Evolutionary conservation across 2,797 vertebrate genomes (phyloP).

Genomic region (Mormyrops boulengeri): DNA sequence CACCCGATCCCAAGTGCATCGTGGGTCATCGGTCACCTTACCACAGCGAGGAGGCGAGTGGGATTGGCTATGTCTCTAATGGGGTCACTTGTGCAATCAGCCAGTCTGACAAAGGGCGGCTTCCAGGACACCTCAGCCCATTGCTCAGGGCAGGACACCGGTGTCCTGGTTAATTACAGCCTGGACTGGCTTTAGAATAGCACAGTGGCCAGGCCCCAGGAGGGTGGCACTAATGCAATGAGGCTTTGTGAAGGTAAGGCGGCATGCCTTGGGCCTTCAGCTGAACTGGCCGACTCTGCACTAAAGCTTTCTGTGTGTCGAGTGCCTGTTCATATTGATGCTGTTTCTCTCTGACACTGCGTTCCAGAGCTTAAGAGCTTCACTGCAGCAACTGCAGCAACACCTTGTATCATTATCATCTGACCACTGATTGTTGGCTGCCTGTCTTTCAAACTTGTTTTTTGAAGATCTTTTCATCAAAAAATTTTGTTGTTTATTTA

Average conservation of each 20-base stretch:
- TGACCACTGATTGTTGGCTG: background rate
- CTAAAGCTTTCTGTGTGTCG: conserved; percentile 1
- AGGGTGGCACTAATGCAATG: conserved; percentile 27
- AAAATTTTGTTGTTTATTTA: background rate
- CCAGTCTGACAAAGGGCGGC: conserved; percentile 16
- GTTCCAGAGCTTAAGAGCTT: background rate
- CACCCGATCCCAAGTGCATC: background rate
- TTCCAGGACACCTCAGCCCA: conserved; percentile 32
- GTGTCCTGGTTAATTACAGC: conserved; percentile 35
- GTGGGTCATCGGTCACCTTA: background rate
- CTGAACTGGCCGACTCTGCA: conserved; percentile 12
- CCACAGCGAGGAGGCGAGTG: background rate
- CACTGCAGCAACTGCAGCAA: background rate
- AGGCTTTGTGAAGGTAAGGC: conserved; percentile 20
- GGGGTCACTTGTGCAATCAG: conserved; percentile 14
- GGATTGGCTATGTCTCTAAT: background rate
- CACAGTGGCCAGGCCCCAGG: conserved; percentile 17
- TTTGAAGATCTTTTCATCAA: background rate
- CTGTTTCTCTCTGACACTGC: background rate
- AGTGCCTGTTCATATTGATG: background rate
- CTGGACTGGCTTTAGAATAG: conserved; percentile 21
- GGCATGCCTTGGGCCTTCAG: conserved; percentile 19
- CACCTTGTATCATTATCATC: background rate
- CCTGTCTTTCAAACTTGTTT: background rate
- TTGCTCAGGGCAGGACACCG: conserved; percentile 19